Conservation (phyloP, 2,797 vertebrate genomes). For the Lemur catta region DNA sequence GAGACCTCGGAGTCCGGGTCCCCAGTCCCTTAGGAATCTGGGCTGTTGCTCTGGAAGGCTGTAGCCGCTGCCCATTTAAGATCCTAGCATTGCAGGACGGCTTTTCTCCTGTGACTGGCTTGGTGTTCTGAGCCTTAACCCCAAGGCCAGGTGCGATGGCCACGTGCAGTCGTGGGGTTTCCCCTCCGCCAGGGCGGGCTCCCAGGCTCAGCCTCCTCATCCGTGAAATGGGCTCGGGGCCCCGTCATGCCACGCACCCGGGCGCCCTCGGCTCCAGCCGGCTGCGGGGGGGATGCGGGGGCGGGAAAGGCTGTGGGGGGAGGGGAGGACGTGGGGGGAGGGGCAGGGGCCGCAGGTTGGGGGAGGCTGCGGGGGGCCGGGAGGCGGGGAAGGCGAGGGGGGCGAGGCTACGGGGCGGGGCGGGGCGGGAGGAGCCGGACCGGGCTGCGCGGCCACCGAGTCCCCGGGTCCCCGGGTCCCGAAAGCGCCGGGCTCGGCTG, state of each 20-base stretch:
- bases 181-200: not conserved
- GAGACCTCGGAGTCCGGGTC: not conserved
- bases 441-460: not conserved
- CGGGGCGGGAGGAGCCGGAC: not conserved
- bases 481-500: not conserved
- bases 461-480: not conserved
- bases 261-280: not conserved
- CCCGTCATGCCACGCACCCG: not conserved
- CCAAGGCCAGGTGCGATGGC: not conserved
- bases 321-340: not conserved
- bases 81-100: not conserved
- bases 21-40: not conserved
- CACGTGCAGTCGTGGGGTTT: not conserved
- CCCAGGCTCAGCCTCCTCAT: rapidly evolving
- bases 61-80: not conserved
- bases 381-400: not conserved
- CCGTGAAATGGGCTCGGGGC: not conserved
- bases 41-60: not conserved
- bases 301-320: not conserved
- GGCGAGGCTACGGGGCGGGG: not conserved
- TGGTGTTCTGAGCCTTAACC: not conserved
- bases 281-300: not conserved
- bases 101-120: not conserved
- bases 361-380: not conserved
- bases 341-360: too few species aligned